Evolutionary conservation across 2,113 vertebrate species (phyloP).

Genomic region (Cervus canadensis): DNA sequence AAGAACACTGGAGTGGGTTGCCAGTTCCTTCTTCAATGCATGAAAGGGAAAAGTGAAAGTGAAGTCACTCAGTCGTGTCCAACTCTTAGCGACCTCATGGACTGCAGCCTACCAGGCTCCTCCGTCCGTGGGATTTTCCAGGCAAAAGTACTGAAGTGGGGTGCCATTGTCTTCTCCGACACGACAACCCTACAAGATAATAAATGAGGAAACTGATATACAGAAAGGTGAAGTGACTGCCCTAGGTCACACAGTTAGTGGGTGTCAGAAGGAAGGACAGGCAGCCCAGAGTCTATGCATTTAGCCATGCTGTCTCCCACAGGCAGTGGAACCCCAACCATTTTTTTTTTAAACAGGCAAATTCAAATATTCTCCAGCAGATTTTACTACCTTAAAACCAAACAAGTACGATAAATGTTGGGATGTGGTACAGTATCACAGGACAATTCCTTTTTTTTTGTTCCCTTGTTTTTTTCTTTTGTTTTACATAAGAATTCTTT

Average conservation of each 20-base stretch:
- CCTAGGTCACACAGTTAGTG: background rate
- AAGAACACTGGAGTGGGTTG: too few relatives aligned
- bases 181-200: background rate
- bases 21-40: too few relatives aligned
- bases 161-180: too few relatives aligned
- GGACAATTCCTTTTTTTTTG: background rate
- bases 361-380: background rate
- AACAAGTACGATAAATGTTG: background rate
- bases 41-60: too few relatives aligned
- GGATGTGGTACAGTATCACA: background rate
- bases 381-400: background rate
- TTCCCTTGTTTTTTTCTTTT: background rate
- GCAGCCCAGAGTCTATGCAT: background rate
- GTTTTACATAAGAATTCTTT: background rate
- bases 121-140: too few relatives aligned
- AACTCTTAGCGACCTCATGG: too few relatives aligned
- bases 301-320: background rate
- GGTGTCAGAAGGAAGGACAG: background rate
- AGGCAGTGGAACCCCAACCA: background rate
- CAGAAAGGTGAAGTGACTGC: background rate
- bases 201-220: background rate
- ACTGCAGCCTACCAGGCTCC: too few relatives aligned
- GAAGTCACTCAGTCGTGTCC: too few relatives aligned
- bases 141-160: too few relatives aligned
- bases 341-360: background rate